Evolutionary conservation across 2,888 invertebrate species (phyloP), one percentile per base, ranked within the genome.

Genomic region (Agrochola lychnidis): DNA sequence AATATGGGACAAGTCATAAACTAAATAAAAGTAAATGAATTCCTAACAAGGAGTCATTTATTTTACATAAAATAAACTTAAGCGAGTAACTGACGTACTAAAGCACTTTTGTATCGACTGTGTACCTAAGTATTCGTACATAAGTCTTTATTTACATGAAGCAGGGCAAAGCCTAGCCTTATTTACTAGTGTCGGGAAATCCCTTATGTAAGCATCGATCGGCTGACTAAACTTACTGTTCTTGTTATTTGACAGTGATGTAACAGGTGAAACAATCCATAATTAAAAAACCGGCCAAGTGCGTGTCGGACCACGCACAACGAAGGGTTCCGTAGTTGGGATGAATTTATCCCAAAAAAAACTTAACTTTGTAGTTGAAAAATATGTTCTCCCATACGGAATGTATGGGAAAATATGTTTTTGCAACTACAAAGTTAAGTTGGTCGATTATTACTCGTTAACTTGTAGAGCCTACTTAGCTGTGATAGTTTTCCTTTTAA

Each of bases 171-270:
- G 73, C 53, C 73, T 73, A 64, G 68, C 61, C 51, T 72, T 81
- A 78, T 83, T 82, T 84, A 82, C 85, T 57, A 69, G 69, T 78
- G 68, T 6, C 56, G 51, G 67, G 61, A 82, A 83, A 70, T 71
- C 73, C 70, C 61, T 84, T 82, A 82, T 69, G 82, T 82, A 81
- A 82, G 59, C 63, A 66, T 75, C 61, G 75, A 83, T 71, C 70
- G 73, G 7, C 16, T 73, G 40, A 59, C 53, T 69, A 48, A 64
- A 70, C 61, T 45, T 10, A 14, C 19, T 57, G 42, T 53, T 76
- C 53, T 40, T 36, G 48, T 42, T 67, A 42, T 66, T 64, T 9
- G 12, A 59, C 40, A 42, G 30, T 73, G 14, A 56, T 36, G 30
- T 12, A 12, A 0, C 42, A 30, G 22, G 1, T 71, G 12, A 36